phyloP scores from a whole-genome alignment of 2,888 invertebrate species.

The Lepidochitona cinerea region DNA sequence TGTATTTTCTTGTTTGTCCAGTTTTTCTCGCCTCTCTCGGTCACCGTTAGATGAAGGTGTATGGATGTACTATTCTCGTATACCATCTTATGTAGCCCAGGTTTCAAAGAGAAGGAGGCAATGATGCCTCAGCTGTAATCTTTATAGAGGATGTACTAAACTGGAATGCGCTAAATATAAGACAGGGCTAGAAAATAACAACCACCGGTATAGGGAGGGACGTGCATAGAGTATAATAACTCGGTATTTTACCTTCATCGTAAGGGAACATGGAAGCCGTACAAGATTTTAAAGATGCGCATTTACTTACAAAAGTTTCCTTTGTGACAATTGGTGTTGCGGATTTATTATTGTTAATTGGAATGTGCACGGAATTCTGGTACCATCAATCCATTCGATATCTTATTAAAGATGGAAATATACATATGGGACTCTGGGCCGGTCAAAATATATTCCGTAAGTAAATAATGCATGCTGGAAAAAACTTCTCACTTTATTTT shows the following conservation, averaged over 20 bases:
- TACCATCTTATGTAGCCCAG: too few species aligned
- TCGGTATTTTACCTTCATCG: neutral
- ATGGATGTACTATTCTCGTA: too few species aligned
- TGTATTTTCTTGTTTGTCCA: too few species aligned
- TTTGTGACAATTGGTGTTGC: neutral
- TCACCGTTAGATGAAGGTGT: too few species aligned
- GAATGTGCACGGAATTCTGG: neutral
- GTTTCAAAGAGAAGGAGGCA: too few species aligned
- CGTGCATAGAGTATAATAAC: neutral
- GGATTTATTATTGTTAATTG: neutral
- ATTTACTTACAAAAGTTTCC: neutral
- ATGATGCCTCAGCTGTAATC: too few species aligned
- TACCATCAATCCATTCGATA: neutral
- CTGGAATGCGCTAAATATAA: neutral
- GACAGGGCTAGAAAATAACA: neutral
- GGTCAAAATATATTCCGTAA: neutral
- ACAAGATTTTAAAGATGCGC: neutral
- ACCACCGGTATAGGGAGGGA: neutral
- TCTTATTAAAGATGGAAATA: neutral
- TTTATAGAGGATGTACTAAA: too few species aligned
- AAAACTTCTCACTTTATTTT: too few species aligned
- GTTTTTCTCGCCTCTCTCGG: too few species aligned
- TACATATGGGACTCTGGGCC: neutral
- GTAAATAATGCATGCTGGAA: neutral
- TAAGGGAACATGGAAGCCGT: neutral